phyloP scores from a whole-genome alignment of 2,888 invertebrate species.

The Epinotia nisella region DNA sequence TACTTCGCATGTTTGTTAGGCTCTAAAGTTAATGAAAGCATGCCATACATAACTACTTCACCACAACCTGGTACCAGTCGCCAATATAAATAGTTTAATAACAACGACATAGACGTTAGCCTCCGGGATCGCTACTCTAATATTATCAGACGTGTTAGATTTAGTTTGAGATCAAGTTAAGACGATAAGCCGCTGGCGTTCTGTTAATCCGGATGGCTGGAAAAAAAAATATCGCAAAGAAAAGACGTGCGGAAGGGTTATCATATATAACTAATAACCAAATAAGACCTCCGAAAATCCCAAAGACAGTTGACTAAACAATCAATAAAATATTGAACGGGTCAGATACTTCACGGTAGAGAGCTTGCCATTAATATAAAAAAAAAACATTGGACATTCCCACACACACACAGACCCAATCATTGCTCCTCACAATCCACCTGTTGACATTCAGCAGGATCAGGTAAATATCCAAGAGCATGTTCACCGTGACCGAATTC shows the following conservation, averaged over 20 bases:
- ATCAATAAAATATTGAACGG: too few relatives aligned
- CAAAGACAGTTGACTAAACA: slow-evolving; percentile 13
- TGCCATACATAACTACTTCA: neutral
- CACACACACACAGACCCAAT: neutral
- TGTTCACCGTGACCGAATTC: slow-evolving; percentile 6
- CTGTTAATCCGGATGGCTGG: neutral
- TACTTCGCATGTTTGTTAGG: too few relatives aligned
- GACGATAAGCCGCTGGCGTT: slow-evolving; percentile 10
- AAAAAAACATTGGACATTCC: neutral
- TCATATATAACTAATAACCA: slow-evolving; percentile 11
- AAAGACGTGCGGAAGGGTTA: slow-evolving; percentile 21
- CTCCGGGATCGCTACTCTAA: neutral
- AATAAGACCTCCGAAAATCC: slow-evolving; percentile 16
- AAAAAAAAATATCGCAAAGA: slow-evolving; percentile 25
- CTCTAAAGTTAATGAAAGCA: too few relatives aligned
- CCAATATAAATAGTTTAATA: neutral
- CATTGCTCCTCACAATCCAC: neutral
- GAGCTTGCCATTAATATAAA: too few relatives aligned
- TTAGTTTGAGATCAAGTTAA: slow-evolving; percentile 10
- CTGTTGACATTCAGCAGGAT: neutral
- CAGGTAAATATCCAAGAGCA: neutral
- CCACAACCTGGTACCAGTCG: neutral
- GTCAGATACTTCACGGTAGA: too few relatives aligned
- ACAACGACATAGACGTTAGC: neutral
- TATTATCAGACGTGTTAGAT: slow-evolving; percentile 11